Evolutionary conservation across 2,888 invertebrate species (phyloP).

Genomic region (Ypsolopha scabrella): DNA sequence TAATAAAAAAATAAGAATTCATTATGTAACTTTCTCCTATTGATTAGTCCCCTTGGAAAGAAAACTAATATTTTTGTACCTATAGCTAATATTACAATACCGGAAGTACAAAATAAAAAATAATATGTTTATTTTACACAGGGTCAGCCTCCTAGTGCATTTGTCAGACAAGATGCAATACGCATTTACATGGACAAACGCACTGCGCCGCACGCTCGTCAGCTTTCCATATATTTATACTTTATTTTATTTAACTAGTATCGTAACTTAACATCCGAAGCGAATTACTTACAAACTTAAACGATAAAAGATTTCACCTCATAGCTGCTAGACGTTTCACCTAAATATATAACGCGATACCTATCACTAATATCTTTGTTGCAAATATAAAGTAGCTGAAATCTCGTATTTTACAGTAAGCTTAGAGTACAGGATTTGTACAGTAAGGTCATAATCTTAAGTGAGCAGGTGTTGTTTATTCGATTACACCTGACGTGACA

Average conservation of each 20-base stretch:
- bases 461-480: not conserved
- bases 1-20: not conserved
- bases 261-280: not conserved
- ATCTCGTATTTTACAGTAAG: not conserved
- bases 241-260: not conserved
- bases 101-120: slow-evolving; percentile 3
- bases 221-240: not conserved
- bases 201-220: no score
- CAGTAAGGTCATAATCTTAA: not conserved
- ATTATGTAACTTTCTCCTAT: not conserved
- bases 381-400: slow-evolving; percentile 2
- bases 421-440: not conserved
- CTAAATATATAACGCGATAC: not conserved
- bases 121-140: not conserved
- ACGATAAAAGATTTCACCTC: slow-evolving; percentile 1
- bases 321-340: not conserved
- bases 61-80: slow-evolving; percentile 1
- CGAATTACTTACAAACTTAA: not conserved
- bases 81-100: slow-evolving; percentile 4
- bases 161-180: no score
- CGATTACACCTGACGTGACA: no score
- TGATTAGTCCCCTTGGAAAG: not conserved
- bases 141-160: no score
- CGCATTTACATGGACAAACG: no score
- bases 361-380: slow-evolving; percentile 2